Conservation (phyloP, 2,888 invertebrate genomes). For the Drosophila monieri region DNA sequence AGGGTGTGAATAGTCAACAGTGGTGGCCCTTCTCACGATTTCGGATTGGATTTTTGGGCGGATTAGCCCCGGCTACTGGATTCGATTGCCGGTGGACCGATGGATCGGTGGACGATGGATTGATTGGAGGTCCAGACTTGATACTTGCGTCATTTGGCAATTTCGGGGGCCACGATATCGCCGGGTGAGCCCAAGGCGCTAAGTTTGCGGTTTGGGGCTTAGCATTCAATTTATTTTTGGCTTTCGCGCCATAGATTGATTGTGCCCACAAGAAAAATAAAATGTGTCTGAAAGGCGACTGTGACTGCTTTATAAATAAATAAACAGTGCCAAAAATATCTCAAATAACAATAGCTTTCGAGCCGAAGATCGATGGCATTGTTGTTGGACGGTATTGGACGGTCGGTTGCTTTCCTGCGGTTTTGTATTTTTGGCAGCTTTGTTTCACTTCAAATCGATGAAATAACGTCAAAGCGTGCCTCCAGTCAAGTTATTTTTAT, state of each 20-base stretch:
- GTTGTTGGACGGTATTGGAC: constrained; percentile 32
- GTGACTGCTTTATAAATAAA: constrained; percentile 65
- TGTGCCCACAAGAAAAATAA: constrained; percentile 36
- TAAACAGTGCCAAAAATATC: constrained; percentile 74
- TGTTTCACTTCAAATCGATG: constrained; percentile 42
- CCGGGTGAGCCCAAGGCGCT: constrained; percentile 46
- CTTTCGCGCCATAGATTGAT: constrained; percentile 60
- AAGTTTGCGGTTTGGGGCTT: constrained; percentile 46
- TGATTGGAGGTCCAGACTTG: constrained; percentile 26
- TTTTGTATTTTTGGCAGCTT: constrained; percentile 27
- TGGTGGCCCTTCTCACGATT: constrained; percentile 36
- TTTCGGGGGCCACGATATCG: constrained; percentile 23
- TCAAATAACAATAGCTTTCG: constrained; percentile 60
- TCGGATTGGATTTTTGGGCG: constrained; percentile 1
- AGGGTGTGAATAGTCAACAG: constrained; percentile 49
- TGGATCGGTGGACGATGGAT: constrained; percentile 6
- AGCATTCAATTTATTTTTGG: constrained; percentile 62
- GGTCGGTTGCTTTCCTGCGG: constrained; percentile 27
- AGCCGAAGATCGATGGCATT: constrained; percentile 63
- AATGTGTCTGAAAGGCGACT: constrained; percentile 47
- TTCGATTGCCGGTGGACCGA: constrained; percentile 6
- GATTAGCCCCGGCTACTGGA: constrained; percentile 30
- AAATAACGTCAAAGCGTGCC: constrained; percentile 78
- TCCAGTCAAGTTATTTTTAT: constrained; percentile 73
- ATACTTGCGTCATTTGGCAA: constrained; percentile 62